These are phyloP conservation scores for Aporophyla lueneburgensis DNA, from an alignment of 2,888 invertebrate species.

Conservation along the genomic window DNA sequence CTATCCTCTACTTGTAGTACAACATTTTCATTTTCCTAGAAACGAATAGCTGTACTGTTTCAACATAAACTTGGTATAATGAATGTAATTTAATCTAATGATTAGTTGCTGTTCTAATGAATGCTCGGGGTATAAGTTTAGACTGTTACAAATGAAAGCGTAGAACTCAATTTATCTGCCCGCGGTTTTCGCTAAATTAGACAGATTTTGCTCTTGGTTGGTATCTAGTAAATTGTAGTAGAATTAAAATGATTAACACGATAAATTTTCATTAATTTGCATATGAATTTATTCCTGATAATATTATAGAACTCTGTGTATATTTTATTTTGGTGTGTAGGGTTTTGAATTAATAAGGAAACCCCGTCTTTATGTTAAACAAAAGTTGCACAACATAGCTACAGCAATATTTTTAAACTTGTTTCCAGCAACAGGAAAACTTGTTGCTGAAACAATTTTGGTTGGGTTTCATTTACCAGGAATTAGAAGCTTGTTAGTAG, in stretches of 20 bases:
- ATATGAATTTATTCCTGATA: neutral
- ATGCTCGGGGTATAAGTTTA: conserved; percentile 18
- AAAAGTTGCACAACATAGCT: neutral
- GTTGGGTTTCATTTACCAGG: neutral
- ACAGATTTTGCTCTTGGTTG: conserved; percentile 40
- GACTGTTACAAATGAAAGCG: conserved; percentile 47
- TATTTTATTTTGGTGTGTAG: neutral
- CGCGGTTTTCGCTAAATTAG: conserved; percentile 43
- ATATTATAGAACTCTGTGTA: too few species aligned
- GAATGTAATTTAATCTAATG: conserved; percentile 27
- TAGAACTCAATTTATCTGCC: conserved; percentile 46
- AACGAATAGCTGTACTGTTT: neutral
- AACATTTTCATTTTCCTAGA: neutral
- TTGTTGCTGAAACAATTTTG: neutral
- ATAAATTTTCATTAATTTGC: conserved; percentile 7
- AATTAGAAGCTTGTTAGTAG: neutral
- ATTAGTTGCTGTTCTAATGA: conserved; percentile 34
- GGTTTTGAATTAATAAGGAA: neutral
- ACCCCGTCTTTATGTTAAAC: neutral
- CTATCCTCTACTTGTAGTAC: neutral
- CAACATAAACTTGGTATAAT: conserved; percentile 21
- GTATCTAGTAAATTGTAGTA: conserved; percentile 16
- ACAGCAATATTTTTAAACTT: neutral
- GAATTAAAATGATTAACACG: conserved; percentile 30
- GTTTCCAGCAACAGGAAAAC: neutral